Base-by-base conservation (phyloP, 2,113 vertebrate species). In the Chascanopsetta lugubris region DNA sequence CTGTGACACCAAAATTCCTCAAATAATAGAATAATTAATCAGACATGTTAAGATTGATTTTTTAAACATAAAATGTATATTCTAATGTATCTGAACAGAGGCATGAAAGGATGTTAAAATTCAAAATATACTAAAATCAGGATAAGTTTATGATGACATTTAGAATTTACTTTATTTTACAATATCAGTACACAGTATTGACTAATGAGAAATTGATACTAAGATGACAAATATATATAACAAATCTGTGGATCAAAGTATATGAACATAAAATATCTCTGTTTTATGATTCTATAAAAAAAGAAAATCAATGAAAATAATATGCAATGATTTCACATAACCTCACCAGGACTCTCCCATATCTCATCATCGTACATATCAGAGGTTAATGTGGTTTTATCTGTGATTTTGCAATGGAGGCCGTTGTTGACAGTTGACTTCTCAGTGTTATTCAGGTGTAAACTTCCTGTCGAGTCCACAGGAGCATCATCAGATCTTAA, bases 341-440 rank as follows among this genome's bases (percentile, higher is more conserved):
- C 29, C 51, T 15, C 27, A 48, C 5, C 27, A 20, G 71, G n/a
- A 7, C 48, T 84, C 34, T 91, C 85, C 85, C 87, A 88, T 62
- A 88, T 72, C 27, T 90, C 85, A 63, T 91, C 89, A 77, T 89
- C 88, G 53, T 80, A 87, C 9, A 67, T 18, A 40, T 77, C 49
- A 22, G 30, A 27, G 13, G 43, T 15, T 18, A 63, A 27, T 43
- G 0, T n/a, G 46, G 45, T 56, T 62, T 49, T 22, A 34, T 73
- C 42, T 30, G 49, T 34, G 42, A 8, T 10, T 1, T 27, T 53
- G 25, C 22, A 18, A 32, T 48, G 6, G 1, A 18, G 21, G 40
- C 77, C 53, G n/a, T 13, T 61, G 22, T 2, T 20, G 32, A 55
- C 47, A 11, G n/a, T n/a, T n/a, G n/a, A n/a, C n/a, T n/a, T n/a